phyloP scores from a whole-genome alignment of 1,140 invertebrate genomes.

The Tetramorium simillimum region DNA sequence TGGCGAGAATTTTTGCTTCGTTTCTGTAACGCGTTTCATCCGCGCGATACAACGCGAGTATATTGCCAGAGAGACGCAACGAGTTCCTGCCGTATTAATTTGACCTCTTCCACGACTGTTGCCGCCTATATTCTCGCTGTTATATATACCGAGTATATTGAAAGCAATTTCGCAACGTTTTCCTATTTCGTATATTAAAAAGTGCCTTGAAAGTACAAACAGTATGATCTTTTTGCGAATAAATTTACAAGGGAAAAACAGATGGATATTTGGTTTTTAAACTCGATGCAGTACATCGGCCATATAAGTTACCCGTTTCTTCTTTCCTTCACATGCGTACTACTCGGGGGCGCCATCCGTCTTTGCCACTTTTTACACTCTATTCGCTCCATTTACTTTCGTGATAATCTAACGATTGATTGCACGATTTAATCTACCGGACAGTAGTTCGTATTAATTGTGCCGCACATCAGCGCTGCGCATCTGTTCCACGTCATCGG shows the following conservation, averaged over 20 bases:
- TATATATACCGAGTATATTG: not conserved
- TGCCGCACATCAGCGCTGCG: conserved; percentile 45
- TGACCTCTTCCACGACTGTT: conserved; percentile 6
- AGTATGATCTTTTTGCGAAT: not conserved
- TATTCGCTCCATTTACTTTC: conserved; percentile 49
- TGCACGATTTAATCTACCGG: conserved; percentile 58
- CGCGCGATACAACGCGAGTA: conserved; percentile 30
- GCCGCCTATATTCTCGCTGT: not conserved
- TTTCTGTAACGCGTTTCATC: conserved; percentile 46
- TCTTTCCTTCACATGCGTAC: conserved; percentile 37
- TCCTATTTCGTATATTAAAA: conserved; percentile 13
- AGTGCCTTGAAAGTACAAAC: not conserved
- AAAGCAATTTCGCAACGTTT: conserved; percentile 17
- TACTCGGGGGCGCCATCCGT: conserved; percentile 12
- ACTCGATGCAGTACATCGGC: not conserved
- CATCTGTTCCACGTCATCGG: conserved; percentile 54
- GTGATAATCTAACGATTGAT: conserved; percentile 60
- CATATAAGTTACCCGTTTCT: conserved; percentile 27
- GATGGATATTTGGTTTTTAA: conserved; percentile 35
- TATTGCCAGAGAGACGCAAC: conserved; percentile 14
- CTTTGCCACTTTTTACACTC: conserved; percentile 58
- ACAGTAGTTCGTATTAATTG: conserved; percentile 57
- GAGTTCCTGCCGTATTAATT: conserved; percentile 39
- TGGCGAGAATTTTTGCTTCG: conserved; percentile 47
- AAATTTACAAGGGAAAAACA: conserved; percentile 7